Percentiles rank a stretch among this genome's conserved stretches.
Conservation (phyloP, 2,113 vertebrate species). For the Halcyon malimbica region DNA sequence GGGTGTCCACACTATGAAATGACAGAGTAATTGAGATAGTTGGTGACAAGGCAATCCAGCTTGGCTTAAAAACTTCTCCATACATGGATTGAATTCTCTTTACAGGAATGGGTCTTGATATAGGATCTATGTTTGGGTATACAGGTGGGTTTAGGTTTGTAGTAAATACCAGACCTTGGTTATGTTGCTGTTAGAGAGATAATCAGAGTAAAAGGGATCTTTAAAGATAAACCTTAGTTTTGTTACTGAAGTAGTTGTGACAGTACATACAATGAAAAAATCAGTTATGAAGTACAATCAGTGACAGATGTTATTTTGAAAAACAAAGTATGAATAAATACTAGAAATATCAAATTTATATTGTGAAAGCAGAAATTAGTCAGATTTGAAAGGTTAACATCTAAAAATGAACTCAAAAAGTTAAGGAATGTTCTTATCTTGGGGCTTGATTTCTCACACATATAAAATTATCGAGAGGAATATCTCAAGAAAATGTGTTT, state of each 20-base stretch:
- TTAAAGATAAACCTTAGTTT: background rate
- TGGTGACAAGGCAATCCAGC: background rate
- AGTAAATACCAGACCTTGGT: background rate
- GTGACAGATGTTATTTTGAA: background rate
- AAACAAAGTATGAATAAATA: background rate
- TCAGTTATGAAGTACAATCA: background rate
- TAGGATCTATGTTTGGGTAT: background rate
- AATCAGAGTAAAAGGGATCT: background rate
- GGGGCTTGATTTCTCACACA: background rate
- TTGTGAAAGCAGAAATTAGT: background rate
- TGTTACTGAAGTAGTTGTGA: background rate
- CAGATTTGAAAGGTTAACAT: background rate
- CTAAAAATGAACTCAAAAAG: background rate
- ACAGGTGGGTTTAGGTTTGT: background rate
- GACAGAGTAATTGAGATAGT: background rate
- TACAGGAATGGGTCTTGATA: background rate
- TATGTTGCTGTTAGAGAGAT: background rate
- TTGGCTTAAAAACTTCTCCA: background rate
- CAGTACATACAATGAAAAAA: background rate
- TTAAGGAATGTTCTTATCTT: background rate
- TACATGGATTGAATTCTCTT: background rate
- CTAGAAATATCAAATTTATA: background rate
- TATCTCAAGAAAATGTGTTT: slow-evolving; percentile 45
- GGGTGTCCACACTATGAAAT: background rate
- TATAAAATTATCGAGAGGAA: background rate